A percentile compares a stretch with the other conserved stretches of the same genome.
Evolutionary conservation across 2,797 vertebrate genomes (phyloP).

Genomic region (Dallia pectoralis): DNA sequence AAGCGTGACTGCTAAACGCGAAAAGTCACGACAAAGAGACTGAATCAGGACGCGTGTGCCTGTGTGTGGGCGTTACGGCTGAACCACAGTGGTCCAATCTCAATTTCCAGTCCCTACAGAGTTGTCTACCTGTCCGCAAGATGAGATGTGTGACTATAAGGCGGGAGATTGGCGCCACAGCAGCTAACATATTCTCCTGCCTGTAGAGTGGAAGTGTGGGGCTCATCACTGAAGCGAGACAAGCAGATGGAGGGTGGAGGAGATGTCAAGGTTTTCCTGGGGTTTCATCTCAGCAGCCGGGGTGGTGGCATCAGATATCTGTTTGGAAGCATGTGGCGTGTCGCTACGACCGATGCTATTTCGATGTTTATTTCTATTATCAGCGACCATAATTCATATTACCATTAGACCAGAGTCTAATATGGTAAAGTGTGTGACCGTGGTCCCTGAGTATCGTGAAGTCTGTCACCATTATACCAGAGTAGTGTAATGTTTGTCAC

Average conservation of each 20-base stretch:
- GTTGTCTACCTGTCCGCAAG: neutral
- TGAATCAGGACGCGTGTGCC: neutral
- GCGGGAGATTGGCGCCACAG: conserved; percentile 5
- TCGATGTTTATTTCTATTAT: too few species aligned
- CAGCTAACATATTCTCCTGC: conserved; percentile 8
- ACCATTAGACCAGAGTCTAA: neutral
- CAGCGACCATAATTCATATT: too few species aligned
- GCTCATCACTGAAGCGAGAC: neutral
- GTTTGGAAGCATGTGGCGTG: conserved; percentile 11
- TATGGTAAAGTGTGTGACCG: neutral
- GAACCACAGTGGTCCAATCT: neutral
- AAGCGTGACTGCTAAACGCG: neutral
- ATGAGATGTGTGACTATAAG: neutral
- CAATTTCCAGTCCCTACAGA: neutral
- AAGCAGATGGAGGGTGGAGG: conserved; percentile 6
- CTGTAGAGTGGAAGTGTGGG: conserved; percentile 1
- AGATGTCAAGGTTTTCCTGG: conserved; percentile 20
- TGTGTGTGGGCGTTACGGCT: neutral
- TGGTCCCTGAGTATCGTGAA: neutral
- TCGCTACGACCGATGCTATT: neutral
- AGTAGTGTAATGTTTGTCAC: neutral
- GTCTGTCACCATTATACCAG: neutral
- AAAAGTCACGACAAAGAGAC: neutral
- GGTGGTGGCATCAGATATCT: conserved; percentile 8
- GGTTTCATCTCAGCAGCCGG: conserved; percentile 28